Conservation (phyloP, 2,888 invertebrate species). For the Notocelia uddmanniana region DNA sequence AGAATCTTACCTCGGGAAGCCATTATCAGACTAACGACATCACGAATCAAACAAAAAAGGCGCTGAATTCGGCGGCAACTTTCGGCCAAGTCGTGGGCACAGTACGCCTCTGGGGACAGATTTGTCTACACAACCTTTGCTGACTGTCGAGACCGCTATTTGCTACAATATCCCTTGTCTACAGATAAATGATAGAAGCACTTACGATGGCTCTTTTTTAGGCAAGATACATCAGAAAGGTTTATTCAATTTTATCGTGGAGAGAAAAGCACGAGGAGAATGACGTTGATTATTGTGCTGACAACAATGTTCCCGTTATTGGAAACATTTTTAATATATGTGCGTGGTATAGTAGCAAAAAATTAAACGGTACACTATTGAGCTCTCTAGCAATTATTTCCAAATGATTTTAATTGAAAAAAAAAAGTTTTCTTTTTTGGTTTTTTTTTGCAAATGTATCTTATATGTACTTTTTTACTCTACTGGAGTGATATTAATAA, state of each 20-base stretch:
- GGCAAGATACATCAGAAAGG: background rate
- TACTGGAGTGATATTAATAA: too few relatives aligned
- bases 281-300: background rate
- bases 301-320: background rate
- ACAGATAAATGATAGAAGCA: slow-evolving; percentile 33
- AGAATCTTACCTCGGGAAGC: background rate
- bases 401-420: too few relatives aligned
- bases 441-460: too few relatives aligned
- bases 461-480: too few relatives aligned
- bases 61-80: slow-evolving; percentile 25
- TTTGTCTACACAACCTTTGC: slow-evolving; percentile 55
- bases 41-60: slow-evolving; percentile 41
- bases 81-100: slow-evolving; percentile 47
- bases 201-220: slow-evolving; percentile 16
- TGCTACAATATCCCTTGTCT: slow-evolving; percentile 47
- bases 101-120: slow-evolving; percentile 55
- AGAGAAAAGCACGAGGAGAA: background rate
- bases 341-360: too few relatives aligned
- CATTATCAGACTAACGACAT: slow-evolving; percentile 10
- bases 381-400: too few relatives aligned
- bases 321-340: background rate
- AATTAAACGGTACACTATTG: too few relatives aligned
- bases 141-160: slow-evolving; percentile 51
- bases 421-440: too few relatives aligned
- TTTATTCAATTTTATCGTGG: background rate